Conservation (phyloP, 2,888 invertebrate species). For the Gryllus longicercus region DNA sequence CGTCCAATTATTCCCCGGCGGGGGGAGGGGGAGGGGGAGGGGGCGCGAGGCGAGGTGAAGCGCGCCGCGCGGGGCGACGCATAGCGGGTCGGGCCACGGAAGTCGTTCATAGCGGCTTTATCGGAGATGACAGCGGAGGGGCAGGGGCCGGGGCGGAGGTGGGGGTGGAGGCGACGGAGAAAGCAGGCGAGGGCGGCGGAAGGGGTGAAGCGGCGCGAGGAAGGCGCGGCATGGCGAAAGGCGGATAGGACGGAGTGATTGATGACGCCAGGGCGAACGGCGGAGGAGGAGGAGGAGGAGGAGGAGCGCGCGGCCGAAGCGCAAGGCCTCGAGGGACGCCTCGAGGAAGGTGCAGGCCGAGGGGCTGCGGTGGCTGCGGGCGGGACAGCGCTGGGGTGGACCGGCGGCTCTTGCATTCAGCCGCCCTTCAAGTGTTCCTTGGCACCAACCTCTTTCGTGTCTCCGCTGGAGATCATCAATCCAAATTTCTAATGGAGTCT, state of each 20-base stretch:
- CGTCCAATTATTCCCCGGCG: not conserved
- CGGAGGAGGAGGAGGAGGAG: not conserved
- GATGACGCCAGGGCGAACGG: not conserved
- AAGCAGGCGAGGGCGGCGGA: not conserved
- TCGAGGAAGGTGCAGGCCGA: no score
- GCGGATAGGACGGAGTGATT: no score
- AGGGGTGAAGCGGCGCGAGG: not conserved
- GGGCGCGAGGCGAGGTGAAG: not conserved
- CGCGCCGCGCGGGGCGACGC: not conserved
- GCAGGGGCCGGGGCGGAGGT: not conserved
- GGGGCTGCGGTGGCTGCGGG: no score
- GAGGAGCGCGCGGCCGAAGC: not conserved
- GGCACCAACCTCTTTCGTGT: no score
- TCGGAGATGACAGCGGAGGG: not conserved
- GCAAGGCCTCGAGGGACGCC: not conserved
- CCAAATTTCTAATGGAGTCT: no score
- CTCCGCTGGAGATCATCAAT: no score
- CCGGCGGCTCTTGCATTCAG: no score
- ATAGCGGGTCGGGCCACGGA: slow-evolving; percentile 1
- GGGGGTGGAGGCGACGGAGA: not conserved
- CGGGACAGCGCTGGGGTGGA: no score
- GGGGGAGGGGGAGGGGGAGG: not conserved
- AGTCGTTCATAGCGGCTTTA: slow-evolving; percentile 17
- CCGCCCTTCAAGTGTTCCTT: no score
- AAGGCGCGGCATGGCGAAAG: no score